phyloP scores from a whole-genome alignment of 1,140 invertebrate species.

The Yoshiicerus persimilis region DNA sequence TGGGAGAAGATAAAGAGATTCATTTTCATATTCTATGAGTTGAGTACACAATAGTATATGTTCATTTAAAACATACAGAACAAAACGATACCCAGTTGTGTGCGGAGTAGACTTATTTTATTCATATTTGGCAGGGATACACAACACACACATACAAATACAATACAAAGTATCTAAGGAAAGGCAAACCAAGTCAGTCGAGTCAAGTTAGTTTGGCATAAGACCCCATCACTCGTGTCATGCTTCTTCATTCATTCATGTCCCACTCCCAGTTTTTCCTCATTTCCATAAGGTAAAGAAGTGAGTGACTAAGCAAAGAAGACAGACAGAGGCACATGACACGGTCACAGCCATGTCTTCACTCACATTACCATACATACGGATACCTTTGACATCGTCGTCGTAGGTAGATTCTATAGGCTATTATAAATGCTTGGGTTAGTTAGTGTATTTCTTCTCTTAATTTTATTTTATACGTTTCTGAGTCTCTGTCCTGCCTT shows the following conservation, averaged over 20 bases:
- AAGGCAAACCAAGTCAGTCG: background rate
- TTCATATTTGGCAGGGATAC: no score
- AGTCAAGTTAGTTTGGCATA: constrained; percentile 10
- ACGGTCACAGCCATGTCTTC: constrained; percentile 3
- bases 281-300: constrained; percentile 22
- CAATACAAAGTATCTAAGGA: no score
- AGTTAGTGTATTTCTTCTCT: background rate
- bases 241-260: constrained; percentile 18
- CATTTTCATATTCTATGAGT: background rate
- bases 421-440: background rate
- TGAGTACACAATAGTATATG: background rate
- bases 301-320: constrained; percentile 16
- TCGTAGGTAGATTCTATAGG: background rate
- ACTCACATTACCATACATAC: constrained; percentile 9
- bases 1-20: constrained; percentile 5
- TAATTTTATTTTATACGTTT: background rate
- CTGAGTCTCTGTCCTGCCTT: background rate
- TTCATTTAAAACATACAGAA: background rate
- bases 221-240: constrained; percentile 10
- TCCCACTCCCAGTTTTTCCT: background rate
- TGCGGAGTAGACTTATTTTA: no score
- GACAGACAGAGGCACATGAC: constrained; percentile 10
- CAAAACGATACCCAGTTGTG: background rate
- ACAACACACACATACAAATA: no score
- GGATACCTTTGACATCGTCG: background rate